Percentiles rank a stretch among this genome's conserved stretches.
These are phyloP conservation scores for Neotoma lepida DNA, from an alignment of 2,113 vertebrate species.

Conservation along the genomic window DNA sequence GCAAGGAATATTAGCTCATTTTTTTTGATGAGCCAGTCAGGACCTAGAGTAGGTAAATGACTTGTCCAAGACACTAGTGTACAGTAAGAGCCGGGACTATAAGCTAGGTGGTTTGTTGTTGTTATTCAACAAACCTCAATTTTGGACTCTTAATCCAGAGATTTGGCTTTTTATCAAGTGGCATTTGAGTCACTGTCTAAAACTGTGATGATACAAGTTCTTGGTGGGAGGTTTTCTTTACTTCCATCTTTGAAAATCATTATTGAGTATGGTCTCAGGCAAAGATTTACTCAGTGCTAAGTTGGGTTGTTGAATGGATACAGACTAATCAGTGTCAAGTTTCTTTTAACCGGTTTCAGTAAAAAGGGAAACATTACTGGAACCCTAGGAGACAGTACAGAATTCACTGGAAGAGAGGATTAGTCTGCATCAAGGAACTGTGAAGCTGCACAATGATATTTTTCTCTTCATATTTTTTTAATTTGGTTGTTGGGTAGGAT, in stretches of 20 bases:
- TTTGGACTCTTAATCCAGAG: background rate
- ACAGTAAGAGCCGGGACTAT: background rate
- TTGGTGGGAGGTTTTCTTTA: background rate
- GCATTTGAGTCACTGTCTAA: background rate
- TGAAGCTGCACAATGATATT: background rate
- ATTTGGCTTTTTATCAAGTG: background rate
- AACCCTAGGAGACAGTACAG: background rate
- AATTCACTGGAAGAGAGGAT: background rate
- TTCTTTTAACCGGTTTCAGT: background rate
- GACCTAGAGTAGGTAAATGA: background rate
- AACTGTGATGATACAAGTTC: background rate
- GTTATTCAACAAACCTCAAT: background rate
- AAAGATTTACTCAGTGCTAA: background rate
- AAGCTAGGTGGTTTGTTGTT: background rate
- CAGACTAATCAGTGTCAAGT: background rate
- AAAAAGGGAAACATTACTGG: background rate
- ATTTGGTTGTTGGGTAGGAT: background rate
- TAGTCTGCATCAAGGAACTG: background rate
- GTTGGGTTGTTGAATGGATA: background rate
- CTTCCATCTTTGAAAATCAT: constrained; percentile 23
- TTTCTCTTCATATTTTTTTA: background rate
- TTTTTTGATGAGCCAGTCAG: background rate
- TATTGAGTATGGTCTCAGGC: background rate
- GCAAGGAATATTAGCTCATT: background rate
- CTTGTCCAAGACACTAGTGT: background rate